Percentiles rank a stretch among this genome's conserved stretches.
Conservation (phyloP, 2,888 invertebrate species). For the Melolontha melolontha region DNA sequence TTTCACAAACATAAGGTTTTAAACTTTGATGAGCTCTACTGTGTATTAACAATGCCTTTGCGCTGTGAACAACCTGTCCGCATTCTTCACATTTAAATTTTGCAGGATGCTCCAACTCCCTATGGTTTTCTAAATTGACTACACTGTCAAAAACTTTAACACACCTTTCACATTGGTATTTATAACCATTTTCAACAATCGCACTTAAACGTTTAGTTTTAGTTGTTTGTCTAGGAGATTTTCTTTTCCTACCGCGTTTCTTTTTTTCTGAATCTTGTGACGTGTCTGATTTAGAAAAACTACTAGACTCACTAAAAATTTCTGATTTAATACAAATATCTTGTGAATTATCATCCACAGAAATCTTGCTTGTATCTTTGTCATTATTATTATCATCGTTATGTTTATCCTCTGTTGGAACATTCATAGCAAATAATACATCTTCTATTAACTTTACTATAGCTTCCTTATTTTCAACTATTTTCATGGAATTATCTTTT, state of each 20-base stretch:
- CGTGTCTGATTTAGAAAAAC: slow-evolving; percentile 41
- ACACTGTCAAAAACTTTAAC: slow-evolving; percentile 59
- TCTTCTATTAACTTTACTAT: slow-evolving; percentile 62
- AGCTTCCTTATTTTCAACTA: slow-evolving; percentile 56
- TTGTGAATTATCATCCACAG: slow-evolving; percentile 40
- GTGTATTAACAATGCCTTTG: slow-evolving; percentile 63
- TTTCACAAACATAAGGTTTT: slow-evolving; percentile 71
- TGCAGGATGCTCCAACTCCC: slow-evolving; percentile 62
- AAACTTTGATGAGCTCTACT: slow-evolving; percentile 64
- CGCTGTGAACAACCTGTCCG: slow-evolving; percentile 63
- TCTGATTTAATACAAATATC: slow-evolving; percentile 48
- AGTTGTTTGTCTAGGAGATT: slow-evolving; percentile 54
- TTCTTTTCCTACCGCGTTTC: slow-evolving; percentile 61
- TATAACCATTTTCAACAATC: slow-evolving; percentile 58
- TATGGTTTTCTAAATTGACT: slow-evolving; percentile 59
- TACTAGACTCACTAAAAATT: slow-evolving; percentile 47
- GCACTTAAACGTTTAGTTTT: slow-evolving; percentile 51
- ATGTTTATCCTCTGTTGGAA: slow-evolving; percentile 48
- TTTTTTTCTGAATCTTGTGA: slow-evolving; percentile 53
- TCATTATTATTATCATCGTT: slow-evolving; percentile 37
- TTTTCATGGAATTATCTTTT: slow-evolving; percentile 41
- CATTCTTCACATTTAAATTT: slow-evolving; percentile 65
- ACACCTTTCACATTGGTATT: slow-evolving; percentile 65
- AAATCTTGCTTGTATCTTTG: slow-evolving; percentile 40
- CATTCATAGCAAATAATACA: slow-evolving; percentile 60